Conservation (phyloP, 1,140 invertebrate genomes). For the Papilio glaucus region DNA sequence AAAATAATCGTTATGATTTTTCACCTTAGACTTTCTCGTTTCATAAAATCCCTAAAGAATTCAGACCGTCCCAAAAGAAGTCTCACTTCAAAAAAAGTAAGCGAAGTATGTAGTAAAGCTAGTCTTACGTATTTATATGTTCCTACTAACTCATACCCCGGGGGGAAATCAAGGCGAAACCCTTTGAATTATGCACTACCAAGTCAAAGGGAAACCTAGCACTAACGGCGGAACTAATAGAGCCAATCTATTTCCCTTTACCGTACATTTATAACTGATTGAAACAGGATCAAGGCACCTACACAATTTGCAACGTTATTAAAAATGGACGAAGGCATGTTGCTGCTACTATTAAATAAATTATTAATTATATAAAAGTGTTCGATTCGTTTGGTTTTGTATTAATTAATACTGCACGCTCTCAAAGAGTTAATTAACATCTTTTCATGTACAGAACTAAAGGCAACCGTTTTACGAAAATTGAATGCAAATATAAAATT, state of each 20-base stretch:
- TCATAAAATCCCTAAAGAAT: no score
- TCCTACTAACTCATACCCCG: slow-evolving; percentile 55
- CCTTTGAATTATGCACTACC: slow-evolving; percentile 65
- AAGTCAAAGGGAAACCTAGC: slow-evolving; percentile 63
- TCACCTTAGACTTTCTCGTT: no score
- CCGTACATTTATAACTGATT: slow-evolving; percentile 55
- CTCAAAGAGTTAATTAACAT: slow-evolving; percentile 21
- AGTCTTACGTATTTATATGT: slow-evolving; percentile 45
- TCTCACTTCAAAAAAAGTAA: slow-evolving; percentile 1
- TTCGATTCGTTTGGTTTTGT: neutral
- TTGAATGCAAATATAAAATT: neutral
- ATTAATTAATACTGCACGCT: neutral
- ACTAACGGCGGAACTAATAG: slow-evolving; percentile 60
- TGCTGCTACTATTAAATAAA: slow-evolving; percentile 16
- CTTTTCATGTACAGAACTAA: slow-evolving; percentile 8
- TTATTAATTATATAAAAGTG: slow-evolving; percentile 22
- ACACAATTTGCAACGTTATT: slow-evolving; percentile 41
- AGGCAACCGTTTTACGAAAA: neutral
- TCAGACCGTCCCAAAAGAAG: no score
- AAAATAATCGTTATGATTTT: no score
- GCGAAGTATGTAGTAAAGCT: neutral
- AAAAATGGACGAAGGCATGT: slow-evolving; percentile 33
- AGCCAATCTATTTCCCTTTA: slow-evolving; percentile 62
- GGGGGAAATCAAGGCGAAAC: slow-evolving; percentile 56
- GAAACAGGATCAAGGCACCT: slow-evolving; percentile 47